Evolutionary conservation across 2,797 vertebrate species (phyloP).

Genomic region (Erpetoichthys calabaricus): DNA sequence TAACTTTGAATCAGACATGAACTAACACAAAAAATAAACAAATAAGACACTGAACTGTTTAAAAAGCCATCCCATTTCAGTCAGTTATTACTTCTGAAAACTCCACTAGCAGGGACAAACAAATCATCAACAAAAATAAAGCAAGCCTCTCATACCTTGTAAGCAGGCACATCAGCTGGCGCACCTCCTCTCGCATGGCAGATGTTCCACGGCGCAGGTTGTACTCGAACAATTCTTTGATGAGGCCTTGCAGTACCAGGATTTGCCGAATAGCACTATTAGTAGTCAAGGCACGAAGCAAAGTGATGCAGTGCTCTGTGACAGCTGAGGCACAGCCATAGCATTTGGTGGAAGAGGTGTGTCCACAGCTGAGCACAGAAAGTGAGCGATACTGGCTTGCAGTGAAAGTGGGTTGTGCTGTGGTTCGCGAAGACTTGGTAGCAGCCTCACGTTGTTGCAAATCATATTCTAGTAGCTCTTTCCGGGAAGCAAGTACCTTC

Average conservation of each 20-base stretch:
- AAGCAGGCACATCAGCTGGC: slow-evolving; percentile 91
- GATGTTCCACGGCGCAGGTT: slow-evolving; percentile 82
- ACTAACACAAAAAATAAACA: no score
- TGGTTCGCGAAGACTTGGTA: slow-evolving; percentile 78
- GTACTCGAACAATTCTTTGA: slow-evolving; percentile 92
- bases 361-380: slow-evolving; percentile 85
- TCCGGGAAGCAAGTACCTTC: slow-evolving; percentile 97
- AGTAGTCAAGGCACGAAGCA: slow-evolving; percentile 84
- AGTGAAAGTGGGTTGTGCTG: slow-evolving; percentile 79
- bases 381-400: slow-evolving; percentile 94
- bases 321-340: slow-evolving; percentile 94
- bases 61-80: no score
- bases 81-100: no score
- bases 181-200: slow-evolving; percentile 86
- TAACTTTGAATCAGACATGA: no score
- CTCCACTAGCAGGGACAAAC: no score
- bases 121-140: no score
- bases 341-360: slow-evolving; percentile 92
- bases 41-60: no score
- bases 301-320: slow-evolving; percentile 89
- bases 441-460: slow-evolving; percentile 92
- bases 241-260: slow-evolving; percentile 89
- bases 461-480: slow-evolving; percentile 92
- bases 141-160: slow-evolving; percentile 57
- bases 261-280: slow-evolving; percentile 90